These are phyloP conservation scores for Glaucopsyche alexis DNA, from an alignment of 2,888 invertebrate species.

Conservation along the genomic window DNA sequence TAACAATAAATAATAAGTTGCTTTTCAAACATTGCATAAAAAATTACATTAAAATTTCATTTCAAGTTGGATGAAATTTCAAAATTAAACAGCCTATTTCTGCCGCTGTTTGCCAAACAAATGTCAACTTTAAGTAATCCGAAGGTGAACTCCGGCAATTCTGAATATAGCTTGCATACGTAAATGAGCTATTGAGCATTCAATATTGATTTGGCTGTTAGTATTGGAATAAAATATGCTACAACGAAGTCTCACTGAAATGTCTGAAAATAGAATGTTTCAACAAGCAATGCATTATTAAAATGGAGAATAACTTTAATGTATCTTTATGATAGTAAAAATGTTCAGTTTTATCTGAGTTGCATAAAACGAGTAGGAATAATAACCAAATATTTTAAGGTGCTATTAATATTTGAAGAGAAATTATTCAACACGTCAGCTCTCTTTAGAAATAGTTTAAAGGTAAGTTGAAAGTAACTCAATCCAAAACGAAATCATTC, in stretches of 20 bases:
- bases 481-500: neutral
- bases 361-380: neutral
- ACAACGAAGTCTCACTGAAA: neutral
- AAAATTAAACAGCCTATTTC: neutral
- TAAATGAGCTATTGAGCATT: constrained; percentile 23
- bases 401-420: no score
- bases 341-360: no score
- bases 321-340: neutral
- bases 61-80: neutral
- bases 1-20: no score
- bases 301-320: neutral
- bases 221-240: constrained; percentile 13
- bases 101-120: neutral
- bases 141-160: constrained; percentile 21
- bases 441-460: no score
- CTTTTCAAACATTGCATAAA: neutral
- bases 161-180: constrained; percentile 21
- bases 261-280: neutral
- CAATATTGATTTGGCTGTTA: constrained; percentile 25
- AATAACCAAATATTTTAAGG: neutral
- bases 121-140: neutral
- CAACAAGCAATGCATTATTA: neutral
- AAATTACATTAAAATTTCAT: neutral
- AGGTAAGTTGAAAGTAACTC: neutral
- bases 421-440: no score